Conservation (phyloP, 2,113 vertebrate genomes). For the Myanophis thanlyinensis region DNA sequence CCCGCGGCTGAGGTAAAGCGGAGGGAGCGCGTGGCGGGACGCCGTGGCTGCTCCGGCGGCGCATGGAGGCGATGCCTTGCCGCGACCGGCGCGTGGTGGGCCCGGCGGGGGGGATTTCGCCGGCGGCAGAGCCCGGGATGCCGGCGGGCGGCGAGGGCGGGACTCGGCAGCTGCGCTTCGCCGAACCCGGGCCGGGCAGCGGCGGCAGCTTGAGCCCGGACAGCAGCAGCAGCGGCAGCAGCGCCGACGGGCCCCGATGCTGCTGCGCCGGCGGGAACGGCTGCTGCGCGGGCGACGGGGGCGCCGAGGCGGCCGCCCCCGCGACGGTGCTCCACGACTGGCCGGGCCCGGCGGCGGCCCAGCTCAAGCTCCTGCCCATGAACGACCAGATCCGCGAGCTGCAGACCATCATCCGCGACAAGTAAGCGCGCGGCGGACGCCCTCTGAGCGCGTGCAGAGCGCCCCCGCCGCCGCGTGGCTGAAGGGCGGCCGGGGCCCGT, state of each 20-base stretch:
- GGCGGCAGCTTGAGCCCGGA: slow-evolving; percentile 53
- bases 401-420: slow-evolving; percentile 92
- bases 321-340: slow-evolving; percentile 33
- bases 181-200: slow-evolving; percentile 55
- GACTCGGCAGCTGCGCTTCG: slow-evolving; percentile 79
- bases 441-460: background rate
- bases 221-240: slow-evolving; percentile 12
- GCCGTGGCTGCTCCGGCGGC: slow-evolving; percentile 27
- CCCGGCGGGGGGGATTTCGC: background rate
- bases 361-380: slow-evolving; percentile 87
- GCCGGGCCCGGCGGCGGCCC: slow-evolving; percentile 46
- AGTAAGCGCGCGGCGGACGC: slow-evolving; percentile 67
- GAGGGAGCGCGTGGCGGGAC: background rate
- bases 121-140: slow-evolving; percentile 20
- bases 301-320: slow-evolving; percentile 18
- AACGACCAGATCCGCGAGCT: slow-evolving; percentile 91
- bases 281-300: background rate
- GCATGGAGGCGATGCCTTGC: slow-evolving; percentile 76
- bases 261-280: background rate
- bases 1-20: background rate
- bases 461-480: background rate
- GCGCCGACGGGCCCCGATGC: background rate
- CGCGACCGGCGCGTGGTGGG: slow-evolving; percentile 78
- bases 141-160: slow-evolving; percentile 40
- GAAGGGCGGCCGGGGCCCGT: background rate